Evolutionary conservation across 2,113 vertebrate genomes (phyloP).

Genomic region (Malurus elegans): DNA sequence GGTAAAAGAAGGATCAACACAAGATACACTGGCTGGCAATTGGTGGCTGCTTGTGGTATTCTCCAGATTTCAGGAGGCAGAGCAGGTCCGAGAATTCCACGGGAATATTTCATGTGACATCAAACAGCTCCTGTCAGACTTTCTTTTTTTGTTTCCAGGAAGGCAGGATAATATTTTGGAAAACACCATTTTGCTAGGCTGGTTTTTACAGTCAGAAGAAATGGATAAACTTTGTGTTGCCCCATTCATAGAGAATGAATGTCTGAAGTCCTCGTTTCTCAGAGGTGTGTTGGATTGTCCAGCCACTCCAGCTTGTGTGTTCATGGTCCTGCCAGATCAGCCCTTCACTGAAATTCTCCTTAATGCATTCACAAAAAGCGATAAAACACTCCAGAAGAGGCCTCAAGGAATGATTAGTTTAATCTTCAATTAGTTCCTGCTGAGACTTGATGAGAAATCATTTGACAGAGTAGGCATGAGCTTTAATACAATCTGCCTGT

Average conservation of each 20-base stretch:
- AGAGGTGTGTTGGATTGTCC: neutral
- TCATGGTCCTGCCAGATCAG: neutral
- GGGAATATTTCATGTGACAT: neutral
- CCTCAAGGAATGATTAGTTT: conserved; percentile 44
- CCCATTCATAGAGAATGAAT: neutral
- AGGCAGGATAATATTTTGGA: neutral
- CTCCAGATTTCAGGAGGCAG: neutral
- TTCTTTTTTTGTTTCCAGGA: neutral
- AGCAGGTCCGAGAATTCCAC: neutral
- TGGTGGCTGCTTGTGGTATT: neutral
- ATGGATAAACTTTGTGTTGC: neutral
- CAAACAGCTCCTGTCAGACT: neutral
- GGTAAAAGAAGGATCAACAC: neutral
- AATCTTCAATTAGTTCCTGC: conserved; percentile 53
- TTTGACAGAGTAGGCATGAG: conserved; percentile 13
- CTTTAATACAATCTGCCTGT: neutral
- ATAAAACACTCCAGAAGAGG: neutral
- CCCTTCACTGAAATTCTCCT: neutral
- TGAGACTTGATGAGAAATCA: conserved; percentile 48
- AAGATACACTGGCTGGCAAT: neutral
- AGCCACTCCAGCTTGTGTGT: neutral
- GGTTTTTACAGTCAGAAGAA: neutral
- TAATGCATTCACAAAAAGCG: neutral
- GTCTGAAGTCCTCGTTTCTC: neutral
- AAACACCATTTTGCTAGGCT: neutral